Base-by-base conservation (phyloP, 2,888 invertebrate species). In the Polyommatus iphigenia region DNA sequence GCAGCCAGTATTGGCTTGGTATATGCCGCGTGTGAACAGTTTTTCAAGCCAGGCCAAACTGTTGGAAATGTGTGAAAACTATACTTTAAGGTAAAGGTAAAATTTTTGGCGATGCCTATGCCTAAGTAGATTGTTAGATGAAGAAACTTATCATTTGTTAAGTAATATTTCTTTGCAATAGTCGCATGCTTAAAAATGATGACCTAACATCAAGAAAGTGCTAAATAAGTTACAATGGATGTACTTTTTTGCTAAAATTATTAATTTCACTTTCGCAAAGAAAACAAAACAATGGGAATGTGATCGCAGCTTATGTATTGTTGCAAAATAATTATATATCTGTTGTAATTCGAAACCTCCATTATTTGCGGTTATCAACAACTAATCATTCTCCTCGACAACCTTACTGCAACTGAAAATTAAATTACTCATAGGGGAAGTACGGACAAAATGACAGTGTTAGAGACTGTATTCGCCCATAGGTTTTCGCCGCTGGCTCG, bases 251-350 rank as follows among this genome's bases (percentile, higher is more conserved):
- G 29, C 57, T 29, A 57, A 57, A 50, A 57, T 57, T 54, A 18
- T 76, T 15, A 76, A 76, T 76, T 32, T 57, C 29, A 50, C 32
- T 76, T 54, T 54, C 76, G 32, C 76, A 57, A 32, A 50, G 76
- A 15, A 67, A 67, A 67, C 32, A 67, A 62, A 62, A 67, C 67
- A 67, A 67, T 67, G 67, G 29, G 67, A 67, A 67, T 67, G 29
- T 32, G 67, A 67, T 67, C 67, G 67, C 67, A 29, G 67, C 67
- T 67, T 32, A 67, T 67, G 67, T 67, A 67, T 67, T 67, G 67
- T 67, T 67, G 67, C 67, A 29, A 67, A 67, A 67, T 67, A 67
- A 67, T 67, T 29, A 67, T 32, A 67, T 67, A 67, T 62, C 29
- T 67, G 67, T 67, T 67, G 67, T 67, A 67, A 67, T 67, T 67